These are phyloP conservation scores for Capreolus pygargus DNA, from an alignment of 2,113 vertebrate genomes.

Conservation along the genomic window DNA sequence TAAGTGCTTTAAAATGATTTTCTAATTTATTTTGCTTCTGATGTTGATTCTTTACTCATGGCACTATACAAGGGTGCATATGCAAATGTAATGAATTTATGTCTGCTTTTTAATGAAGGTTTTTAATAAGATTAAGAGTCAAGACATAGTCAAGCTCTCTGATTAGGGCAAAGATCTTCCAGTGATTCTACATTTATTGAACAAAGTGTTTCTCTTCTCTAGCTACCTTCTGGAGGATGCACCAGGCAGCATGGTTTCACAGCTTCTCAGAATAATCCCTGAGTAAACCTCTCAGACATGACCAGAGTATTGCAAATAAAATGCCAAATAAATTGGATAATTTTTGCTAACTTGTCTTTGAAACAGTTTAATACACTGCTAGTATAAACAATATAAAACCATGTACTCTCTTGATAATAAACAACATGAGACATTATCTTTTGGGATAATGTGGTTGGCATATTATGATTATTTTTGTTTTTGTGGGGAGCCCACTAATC, in stretches of 20 bases:
- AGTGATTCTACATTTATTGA: neutral
- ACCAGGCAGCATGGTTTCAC: neutral
- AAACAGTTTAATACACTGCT: neutral
- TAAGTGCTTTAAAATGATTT: neutral
- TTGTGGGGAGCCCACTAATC: neutral
- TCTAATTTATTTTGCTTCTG: neutral
- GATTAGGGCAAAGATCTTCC: neutral
- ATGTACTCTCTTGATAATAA: neutral
- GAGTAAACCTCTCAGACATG: neutral
- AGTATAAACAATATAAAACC: neutral
- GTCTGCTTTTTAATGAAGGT: neutral
- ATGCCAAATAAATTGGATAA: neutral
- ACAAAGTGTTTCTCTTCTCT: neutral
- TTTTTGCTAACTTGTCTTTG: neutral
- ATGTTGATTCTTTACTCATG: neutral
- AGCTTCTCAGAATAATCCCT: neutral
- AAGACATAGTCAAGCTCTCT: neutral
- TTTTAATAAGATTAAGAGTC: constrained; percentile 6
- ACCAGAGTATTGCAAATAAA: neutral
- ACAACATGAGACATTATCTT: neutral
- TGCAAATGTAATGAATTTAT: neutral
- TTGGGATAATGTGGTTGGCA: neutral
- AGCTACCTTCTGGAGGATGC: neutral
- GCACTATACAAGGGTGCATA: neutral
- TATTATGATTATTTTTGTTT: neutral